A percentile compares a stretch with the other conserved stretches of the same genome.
phyloP scores from a whole-genome alignment of 2,888 invertebrate genomes.

The Gibbula magus region DNA sequence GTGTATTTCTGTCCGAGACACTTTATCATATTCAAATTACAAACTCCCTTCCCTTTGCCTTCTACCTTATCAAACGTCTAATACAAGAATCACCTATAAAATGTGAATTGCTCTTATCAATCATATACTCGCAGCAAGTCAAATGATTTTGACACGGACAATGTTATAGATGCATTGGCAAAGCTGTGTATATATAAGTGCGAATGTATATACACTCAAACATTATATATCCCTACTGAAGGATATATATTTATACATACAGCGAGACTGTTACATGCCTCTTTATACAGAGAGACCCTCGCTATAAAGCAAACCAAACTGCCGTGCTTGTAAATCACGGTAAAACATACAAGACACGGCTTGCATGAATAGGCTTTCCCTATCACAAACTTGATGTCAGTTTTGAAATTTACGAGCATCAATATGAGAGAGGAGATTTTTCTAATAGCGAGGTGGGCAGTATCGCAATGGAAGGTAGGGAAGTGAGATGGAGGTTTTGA shows the following conservation, averaged over 20 bases:
- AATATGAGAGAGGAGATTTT: background rate
- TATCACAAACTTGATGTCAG: background rate
- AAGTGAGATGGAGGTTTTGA: background rate
- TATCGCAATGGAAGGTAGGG: background rate
- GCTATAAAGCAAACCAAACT: background rate
- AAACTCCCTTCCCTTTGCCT: too few species aligned
- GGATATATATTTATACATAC: background rate
- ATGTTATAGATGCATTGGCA: background rate
- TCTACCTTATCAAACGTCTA: too few species aligned
- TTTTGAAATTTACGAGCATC: background rate
- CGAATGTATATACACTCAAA: background rate
- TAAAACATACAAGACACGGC: background rate
- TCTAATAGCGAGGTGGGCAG: background rate
- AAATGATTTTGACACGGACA: background rate
- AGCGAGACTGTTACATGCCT: background rate
- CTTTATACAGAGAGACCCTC: background rate
- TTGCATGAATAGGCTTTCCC: background rate
- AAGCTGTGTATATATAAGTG: background rate
- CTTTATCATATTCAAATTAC: too few species aligned
- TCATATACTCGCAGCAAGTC: background rate
- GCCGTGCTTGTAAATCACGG: background rate
- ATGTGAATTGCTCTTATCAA: background rate
- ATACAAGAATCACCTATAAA: too few species aligned
- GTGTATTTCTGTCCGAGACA: background rate
- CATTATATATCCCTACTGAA: background rate